These are phyloP conservation scores for Silurus asotus DNA, from an alignment of 2,113 vertebrate species.

Conservation along the genomic window DNA sequence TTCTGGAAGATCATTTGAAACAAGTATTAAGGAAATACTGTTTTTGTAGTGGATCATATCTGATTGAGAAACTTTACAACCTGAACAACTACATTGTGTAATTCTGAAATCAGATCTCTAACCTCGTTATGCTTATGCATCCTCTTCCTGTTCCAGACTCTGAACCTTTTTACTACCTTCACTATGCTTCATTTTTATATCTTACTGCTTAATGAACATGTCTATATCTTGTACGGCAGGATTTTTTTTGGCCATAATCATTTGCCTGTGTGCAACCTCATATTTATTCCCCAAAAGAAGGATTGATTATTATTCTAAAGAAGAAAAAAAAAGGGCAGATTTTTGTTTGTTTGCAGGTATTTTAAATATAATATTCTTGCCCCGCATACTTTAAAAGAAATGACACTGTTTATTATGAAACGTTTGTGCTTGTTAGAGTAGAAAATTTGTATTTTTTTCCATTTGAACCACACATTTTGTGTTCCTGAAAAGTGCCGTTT, in stretches of 20 bases:
- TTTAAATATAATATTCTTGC: neutral
- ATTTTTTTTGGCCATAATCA: neutral
- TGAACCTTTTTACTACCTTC: neutral
- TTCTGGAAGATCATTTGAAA: no score
- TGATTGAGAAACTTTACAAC: neutral
- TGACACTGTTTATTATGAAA: neutral
- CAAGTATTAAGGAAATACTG: no score
- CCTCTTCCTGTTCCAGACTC: neutral
- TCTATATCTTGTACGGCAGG: neutral
- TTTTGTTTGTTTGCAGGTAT: no score
- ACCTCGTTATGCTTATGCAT: neutral
- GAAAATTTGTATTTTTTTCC: neutral
- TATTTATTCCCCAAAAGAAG: neutral
- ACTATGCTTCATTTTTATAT: neutral
- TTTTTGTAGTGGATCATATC: neutral
- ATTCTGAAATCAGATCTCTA: neutral
- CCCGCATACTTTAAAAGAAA: neutral
- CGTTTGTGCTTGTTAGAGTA: no score
- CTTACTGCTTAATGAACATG: neutral
- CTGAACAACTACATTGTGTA: neutral
- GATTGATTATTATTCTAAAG: neutral
- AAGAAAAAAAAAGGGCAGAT: neutral
- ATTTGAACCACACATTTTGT: neutral
- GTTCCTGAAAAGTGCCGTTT: neutral
- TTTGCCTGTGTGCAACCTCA: neutral